These are phyloP conservation scores for Drosophila sturtevanti DNA, from an alignment of 1,140 invertebrate genomes.

Conservation along the genomic window DNA sequence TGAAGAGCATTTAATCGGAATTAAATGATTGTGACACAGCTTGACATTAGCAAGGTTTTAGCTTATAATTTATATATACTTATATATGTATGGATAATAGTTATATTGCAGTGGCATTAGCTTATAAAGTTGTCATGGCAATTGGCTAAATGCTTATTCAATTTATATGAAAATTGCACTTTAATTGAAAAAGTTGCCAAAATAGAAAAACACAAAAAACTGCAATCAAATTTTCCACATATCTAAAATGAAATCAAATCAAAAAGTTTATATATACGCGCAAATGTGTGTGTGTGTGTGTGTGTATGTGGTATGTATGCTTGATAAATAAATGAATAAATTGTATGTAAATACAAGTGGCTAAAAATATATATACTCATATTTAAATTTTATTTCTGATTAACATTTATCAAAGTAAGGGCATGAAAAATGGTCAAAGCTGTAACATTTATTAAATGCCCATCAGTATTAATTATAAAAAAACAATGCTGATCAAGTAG, in stretches of 20 bases:
- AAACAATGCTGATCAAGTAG: background rate
- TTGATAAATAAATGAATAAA: conserved; percentile 16
- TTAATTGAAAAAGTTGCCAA: conserved; percentile 57
- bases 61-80: background rate
- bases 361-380: conserved; percentile 22
- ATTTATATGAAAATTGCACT: conserved; percentile 36
- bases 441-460: conserved; percentile 18
- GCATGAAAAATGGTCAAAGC: background rate
- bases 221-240: conserved; percentile 12
- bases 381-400: conserved; percentile 27
- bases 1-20: conserved; percentile 53
- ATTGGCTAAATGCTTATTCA: conserved; percentile 40
- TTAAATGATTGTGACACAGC: conserved; percentile 60
- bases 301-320: background rate
- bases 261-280: background rate
- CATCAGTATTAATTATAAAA: conserved; percentile 19
- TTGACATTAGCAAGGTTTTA: conserved; percentile 41
- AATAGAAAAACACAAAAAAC: background rate
- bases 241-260: conserved; percentile 64
- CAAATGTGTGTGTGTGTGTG: background rate
- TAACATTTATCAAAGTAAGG: background rate
- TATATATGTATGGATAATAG: no score
- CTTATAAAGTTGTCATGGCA: conserved; percentile 45
- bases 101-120: background rate
- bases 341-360: conserved; percentile 1